These are phyloP conservation scores for Nipponia nippon DNA, from an alignment of 2,113 vertebrate genomes.

Conservation along the genomic window DNA sequence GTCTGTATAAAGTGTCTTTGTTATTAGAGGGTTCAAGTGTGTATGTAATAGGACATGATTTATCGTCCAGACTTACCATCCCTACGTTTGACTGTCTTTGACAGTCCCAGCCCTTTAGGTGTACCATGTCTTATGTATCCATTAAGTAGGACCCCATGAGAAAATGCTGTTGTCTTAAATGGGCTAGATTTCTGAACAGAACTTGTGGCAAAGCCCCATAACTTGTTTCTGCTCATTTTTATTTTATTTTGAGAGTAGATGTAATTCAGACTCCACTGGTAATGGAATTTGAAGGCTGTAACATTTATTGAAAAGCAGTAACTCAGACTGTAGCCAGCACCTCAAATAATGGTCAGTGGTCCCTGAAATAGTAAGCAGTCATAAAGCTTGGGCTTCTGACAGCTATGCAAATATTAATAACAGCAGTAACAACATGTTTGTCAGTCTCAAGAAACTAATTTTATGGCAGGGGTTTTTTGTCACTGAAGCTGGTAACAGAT, in stretches of 20 bases:
- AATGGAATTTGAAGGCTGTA: slow-evolving; percentile 29
- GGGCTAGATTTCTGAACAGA: background rate
- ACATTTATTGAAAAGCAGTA: slow-evolving; percentile 19
- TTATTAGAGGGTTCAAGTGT: background rate
- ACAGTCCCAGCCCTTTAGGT: background rate
- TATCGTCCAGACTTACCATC: background rate
- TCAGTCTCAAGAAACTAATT: slow-evolving; percentile 23
- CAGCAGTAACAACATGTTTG: slow-evolving; percentile 2
- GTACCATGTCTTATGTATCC: background rate
- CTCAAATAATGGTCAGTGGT: slow-evolving; percentile 28
- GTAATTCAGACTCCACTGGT: background rate
- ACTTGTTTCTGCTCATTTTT: slow-evolving; percentile 22
- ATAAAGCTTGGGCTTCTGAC: slow-evolving; percentile 32
- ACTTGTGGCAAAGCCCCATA: background rate
- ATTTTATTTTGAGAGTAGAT: background rate
- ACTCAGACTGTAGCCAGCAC: background rate
- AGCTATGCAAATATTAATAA: slow-evolving; percentile 58
- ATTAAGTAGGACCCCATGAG: background rate
- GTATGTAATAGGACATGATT: background rate
- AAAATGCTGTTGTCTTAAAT: background rate
- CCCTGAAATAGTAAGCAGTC: slow-evolving; percentile 21
- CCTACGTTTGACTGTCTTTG: fast-evolving
- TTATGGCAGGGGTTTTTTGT: slow-evolving; percentile 13
- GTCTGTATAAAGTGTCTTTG: background rate
- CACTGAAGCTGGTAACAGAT: background rate